phyloP scores from a whole-genome alignment of 2,797 vertebrate species.

The Aldrovandia affinis region DNA sequence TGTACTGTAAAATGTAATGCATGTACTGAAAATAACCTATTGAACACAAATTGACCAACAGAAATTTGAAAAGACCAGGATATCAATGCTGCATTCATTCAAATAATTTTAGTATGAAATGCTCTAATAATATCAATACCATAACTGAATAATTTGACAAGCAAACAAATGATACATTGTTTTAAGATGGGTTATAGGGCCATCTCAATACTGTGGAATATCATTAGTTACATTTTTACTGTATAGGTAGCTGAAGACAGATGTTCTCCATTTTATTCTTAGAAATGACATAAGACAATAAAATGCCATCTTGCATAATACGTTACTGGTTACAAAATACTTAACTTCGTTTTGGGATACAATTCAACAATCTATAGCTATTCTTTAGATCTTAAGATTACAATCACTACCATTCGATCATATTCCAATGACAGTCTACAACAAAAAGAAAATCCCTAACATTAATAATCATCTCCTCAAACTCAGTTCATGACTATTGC shows the following conservation, averaged over 20 bases:
- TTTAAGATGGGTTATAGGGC: background rate
- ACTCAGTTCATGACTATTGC: too few relatives aligned
- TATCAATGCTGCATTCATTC: background rate
- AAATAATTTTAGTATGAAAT: background rate
- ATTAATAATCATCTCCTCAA: too few relatives aligned
- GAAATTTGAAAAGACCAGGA: background rate
- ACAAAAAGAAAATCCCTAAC: too few relatives aligned
- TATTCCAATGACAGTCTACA: too few relatives aligned
- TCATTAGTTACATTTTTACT: background rate
- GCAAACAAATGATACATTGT: background rate
- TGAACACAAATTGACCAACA: background rate
- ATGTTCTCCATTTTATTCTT: background rate
- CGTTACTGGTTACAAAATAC: too few relatives aligned
- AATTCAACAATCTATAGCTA: too few relatives aligned
- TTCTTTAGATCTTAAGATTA: too few relatives aligned
- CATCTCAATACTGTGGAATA: background rate
- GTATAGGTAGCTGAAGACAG: background rate
- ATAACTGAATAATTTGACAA: background rate
- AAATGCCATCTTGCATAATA: constrained; percentile 14
- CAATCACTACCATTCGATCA: too few relatives aligned
- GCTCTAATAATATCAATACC: background rate
- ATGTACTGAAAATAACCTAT: too few relatives aligned
- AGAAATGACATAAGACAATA: background rate
- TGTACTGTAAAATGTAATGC: too few relatives aligned
- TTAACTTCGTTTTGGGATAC: too few relatives aligned